Base-by-base conservation (phyloP, 2,797 vertebrate genomes). In the Epinephelus coioides region DNA sequence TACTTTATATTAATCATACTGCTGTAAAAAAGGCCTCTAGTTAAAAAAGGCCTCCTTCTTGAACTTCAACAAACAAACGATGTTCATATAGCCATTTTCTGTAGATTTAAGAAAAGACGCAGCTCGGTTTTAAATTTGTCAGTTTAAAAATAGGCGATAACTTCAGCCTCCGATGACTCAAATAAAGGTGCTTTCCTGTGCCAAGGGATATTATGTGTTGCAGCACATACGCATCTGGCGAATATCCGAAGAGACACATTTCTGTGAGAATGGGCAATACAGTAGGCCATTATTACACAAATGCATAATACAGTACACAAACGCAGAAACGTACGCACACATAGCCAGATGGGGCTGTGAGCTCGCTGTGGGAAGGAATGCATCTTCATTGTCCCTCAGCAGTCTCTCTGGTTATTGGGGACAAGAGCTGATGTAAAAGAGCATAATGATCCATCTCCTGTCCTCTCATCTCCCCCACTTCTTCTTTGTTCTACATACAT, bases 261-360 rank as follows among this genome's bases (percentile, higher is more conserved):
- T 79, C 76, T 76, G 82, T 69, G 85, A 84, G 83, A 88, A 90
- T 86, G 79, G 83, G 76, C 86, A 82, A 72, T 90, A 78, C 82
- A 83, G 88, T 89, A 81, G 72, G 81, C 88, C 83, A 76, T 90
- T 90, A 88, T 85, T 88, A 89, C 79, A 88, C 88, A 88, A 86
- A 91, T 66, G 86, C 71, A 73, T 82, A 87, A 88, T 86, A 91
- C 89, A 82, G 85, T 91, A 91, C 90, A 92, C 90, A 92, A 77
- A 84, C 38, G 44, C 76, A 89, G 88, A 87, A 90, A 92, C 62
- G 51, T 82, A 85, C 47, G 59, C 83, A 89, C 85, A 88, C 85
- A 89, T 23, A 79, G 89, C 85, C 92, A 93, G 89, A 91, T 92
- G 90, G 91, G 90, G 76, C 88, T 77, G 81, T 83, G 86, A 83